Evolutionary conservation across 2,888 invertebrate genomes (phyloP), one percentile per base, ranked within the genome.

Genomic region (Lacanobia oleracea): DNA sequence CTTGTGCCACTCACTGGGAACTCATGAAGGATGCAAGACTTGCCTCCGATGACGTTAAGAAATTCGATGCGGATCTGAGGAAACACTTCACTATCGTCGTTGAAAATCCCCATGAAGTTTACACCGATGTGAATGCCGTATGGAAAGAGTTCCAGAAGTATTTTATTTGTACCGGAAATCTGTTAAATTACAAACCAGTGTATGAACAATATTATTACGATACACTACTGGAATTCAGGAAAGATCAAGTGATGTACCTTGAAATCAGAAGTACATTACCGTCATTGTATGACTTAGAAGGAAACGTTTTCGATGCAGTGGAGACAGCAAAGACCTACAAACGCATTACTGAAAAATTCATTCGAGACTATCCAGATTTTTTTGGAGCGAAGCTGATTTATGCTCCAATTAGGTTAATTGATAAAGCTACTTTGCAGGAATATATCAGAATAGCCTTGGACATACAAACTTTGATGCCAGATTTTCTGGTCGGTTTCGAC

Each of bases 401-500:
- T 85, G 97, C 97, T 1, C 97, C 98, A 0, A 66, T 94, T 0
- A 96, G 97, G 76, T 88, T 90, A 4, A 95, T 96, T 0, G 89
- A 95, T 21, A 76, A 85, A 0, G 82, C 88, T 21, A 93, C 94
- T 0, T 88, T 97, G 0, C 88, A 92, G 1, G 86, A 91, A 0
- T 97, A 97, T 85, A 88, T 97, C 21, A 77, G 89, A 72, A 93
- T 83, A n/a, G 94, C 95, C 0, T 91, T 85, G 71, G 80, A 88
- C 80, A 90, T 97, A n/a, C 95, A 97, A 87, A 88, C 85, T 0
- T 88, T 88, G 54, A 96, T 97, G 86, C 98, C 98, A 0, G 94
- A 97, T 72, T 97, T 98, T 82, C 91, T 98, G n/a, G 97, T 97
- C 18, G 98, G 98, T 16, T 98, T 98, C 80, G 98, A 98, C 94